Conservation (phyloP, 2,113 vertebrate genomes). For the Pachypanchax playfairii region DNA sequence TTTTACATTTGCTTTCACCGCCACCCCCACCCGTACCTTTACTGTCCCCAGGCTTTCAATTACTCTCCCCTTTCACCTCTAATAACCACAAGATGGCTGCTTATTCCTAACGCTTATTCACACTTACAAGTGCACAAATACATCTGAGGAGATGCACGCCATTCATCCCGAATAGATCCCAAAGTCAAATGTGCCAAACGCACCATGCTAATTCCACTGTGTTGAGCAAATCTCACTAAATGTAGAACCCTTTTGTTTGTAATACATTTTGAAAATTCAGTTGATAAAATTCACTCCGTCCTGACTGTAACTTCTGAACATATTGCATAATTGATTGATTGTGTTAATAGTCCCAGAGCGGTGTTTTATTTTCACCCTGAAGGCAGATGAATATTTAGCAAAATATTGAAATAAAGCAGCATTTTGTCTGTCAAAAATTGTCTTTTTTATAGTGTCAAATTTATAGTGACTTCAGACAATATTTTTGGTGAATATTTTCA, state of each 20-base stretch:
- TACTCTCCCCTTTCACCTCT: slow-evolving; percentile 81
- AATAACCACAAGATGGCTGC: slow-evolving; percentile 75
- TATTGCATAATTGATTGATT: too few species aligned
- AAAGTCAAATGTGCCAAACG: slow-evolving; percentile 1
- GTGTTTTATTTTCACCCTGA: too few species aligned
- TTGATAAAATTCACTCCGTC: too few species aligned
- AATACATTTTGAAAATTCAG: slow-evolving; percentile 26
- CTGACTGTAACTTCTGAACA: too few species aligned
- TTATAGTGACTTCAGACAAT: too few species aligned
- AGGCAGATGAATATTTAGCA: too few species aligned
- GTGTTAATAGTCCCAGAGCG: too few species aligned
- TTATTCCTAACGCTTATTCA: slow-evolving; percentile 66
- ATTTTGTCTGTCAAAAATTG: too few species aligned
- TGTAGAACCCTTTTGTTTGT: slow-evolving; percentile 9
- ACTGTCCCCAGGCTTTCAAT: slow-evolving; percentile 78
- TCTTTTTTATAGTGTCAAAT: too few species aligned
- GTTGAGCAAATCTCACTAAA: slow-evolving; percentile 31
- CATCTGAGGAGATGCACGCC: slow-evolving; percentile 4
- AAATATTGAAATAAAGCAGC: too few species aligned
- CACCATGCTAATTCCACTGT: not conserved
- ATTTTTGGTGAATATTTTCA: too few species aligned
- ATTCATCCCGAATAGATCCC: slow-evolving; percentile 33
- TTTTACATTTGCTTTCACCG: slow-evolving; percentile 55
- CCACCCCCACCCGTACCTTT: slow-evolving; percentile 47
- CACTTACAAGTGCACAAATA: slow-evolving; percentile 11